These are phyloP conservation scores for Litoditis marina DNA, from an alignment of 2,888 invertebrate genomes.

Conservation along the genomic window DNA sequence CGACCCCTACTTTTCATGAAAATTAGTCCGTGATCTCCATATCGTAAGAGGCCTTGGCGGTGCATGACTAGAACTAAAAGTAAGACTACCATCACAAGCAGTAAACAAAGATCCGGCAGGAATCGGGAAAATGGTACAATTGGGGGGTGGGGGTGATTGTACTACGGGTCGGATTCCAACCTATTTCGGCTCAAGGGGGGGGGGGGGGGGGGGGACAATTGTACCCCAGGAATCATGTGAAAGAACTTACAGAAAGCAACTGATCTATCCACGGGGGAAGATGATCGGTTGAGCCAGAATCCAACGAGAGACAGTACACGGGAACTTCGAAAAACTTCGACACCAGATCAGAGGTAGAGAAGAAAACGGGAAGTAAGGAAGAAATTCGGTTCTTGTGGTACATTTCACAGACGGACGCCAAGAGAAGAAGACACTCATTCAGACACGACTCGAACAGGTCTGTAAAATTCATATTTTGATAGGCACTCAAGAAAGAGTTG, in stretches of 20 bases:
- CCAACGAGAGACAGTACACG: slow-evolving; percentile 41
- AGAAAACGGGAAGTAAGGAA: neutral
- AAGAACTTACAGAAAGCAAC: slow-evolving; percentile 6
- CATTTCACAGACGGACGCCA: slow-evolving; percentile 24
- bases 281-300: neutral
- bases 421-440: slow-evolving; percentile 17
- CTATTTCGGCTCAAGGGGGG: too few relatives aligned
- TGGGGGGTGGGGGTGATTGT: too few relatives aligned
- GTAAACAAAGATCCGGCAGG: too few relatives aligned
- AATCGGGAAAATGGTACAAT: too few relatives aligned
- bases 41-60: too few relatives aligned
- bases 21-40: too few relatives aligned
- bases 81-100: too few relatives aligned
- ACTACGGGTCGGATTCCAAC: too few relatives aligned
- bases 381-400: slow-evolving; percentile 4
- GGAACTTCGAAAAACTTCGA: slow-evolving; percentile 57
- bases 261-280: slow-evolving; percentile 7
- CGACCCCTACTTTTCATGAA: too few relatives aligned
- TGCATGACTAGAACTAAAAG: neutral
- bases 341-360: slow-evolving; percentile 19
- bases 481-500: slow-evolving; percentile 48
- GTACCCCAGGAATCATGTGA: too few relatives aligned
- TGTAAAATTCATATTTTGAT: too few relatives aligned
- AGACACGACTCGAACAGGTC: slow-evolving; percentile 44
- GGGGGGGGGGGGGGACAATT: too few relatives aligned